A percentile compares a stretch with the other conserved stretches of the same genome.
These are phyloP conservation scores for Cyprinus carpio DNA, from an alignment of 2,113 vertebrate species.

Conservation along the genomic window DNA sequence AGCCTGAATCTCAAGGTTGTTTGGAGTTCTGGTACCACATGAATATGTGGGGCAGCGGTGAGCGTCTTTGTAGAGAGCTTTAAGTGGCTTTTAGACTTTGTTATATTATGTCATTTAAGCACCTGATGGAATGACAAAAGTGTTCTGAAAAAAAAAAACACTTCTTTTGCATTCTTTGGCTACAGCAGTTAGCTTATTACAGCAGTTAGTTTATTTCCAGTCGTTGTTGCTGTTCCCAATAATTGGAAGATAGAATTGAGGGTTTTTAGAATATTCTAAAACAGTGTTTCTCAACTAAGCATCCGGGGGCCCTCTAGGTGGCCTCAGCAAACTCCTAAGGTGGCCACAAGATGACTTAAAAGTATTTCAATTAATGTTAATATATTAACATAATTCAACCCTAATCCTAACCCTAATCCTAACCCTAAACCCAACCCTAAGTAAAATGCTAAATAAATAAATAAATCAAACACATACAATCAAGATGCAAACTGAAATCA, in stretches of 20 bases:
- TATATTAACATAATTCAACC: background rate
- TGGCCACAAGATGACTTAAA: background rate
- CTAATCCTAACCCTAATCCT: background rate
- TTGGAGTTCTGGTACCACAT: slow-evolving; percentile 71
- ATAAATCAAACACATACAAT: too few species aligned
- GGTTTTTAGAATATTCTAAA: background rate
- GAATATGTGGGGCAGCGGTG: background rate
- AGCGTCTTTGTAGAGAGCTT: slow-evolving; percentile 44
- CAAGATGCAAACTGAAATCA: too few species aligned
- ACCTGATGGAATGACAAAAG: background rate
- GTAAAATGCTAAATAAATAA: background rate
- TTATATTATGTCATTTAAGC: background rate
- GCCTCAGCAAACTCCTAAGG: background rate
- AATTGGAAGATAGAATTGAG: background rate
- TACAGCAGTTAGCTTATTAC: too few species aligned
- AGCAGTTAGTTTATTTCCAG: too few species aligned
- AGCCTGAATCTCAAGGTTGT: slow-evolving; percentile 64
- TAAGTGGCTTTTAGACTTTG: background rate
- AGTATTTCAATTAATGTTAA: background rate
- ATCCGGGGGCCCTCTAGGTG: background rate
- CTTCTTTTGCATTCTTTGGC: too few species aligned
- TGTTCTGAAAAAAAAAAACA: too few species aligned
- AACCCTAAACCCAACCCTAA: too few species aligned
- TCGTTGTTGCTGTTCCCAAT: too few species aligned
- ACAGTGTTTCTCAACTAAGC: background rate